These are phyloP conservation scores for Macaca fascicularis DNA, from an alignment of 2,113 vertebrate species.

Conservation along the genomic window T2T-MFA8v1.1 NC_088379.1:164192501-164193000, in stretches of 20 bases:
- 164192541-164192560: not conserved
- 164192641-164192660: not conserved
- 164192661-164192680: not conserved
- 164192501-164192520: not conserved
- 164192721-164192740: not conserved
- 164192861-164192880: not conserved
- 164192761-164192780: constrained; percentile 8
- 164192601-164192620: not conserved
- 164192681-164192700: not conserved
- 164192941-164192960: not conserved
- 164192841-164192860: not conserved
- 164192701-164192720: not conserved
- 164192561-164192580: not conserved
- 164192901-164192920: not conserved
- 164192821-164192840: not conserved
- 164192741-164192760: not conserved
- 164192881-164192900: not conserved
- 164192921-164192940: not conserved
- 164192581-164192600: not conserved
- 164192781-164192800: not conserved
- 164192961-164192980: not conserved
- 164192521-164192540: not conserved
- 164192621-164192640: not conserved
- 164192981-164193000: not conserved
- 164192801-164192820: not conserved